phyloP scores from a whole-genome alignment of 2,113 vertebrate genomes.

The Baryphthengus martii region DNA sequence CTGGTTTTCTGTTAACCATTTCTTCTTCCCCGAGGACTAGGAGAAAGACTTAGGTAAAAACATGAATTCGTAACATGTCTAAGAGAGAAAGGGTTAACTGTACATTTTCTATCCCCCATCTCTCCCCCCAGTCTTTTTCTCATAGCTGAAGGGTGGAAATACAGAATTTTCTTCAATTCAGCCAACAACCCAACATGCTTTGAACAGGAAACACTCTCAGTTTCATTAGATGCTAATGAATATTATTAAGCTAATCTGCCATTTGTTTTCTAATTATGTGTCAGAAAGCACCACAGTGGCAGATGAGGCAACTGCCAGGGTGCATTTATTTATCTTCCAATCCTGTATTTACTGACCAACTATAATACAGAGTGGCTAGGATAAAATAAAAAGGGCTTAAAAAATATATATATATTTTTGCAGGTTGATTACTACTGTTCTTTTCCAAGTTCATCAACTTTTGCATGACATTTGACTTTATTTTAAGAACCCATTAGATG shows the following conservation, averaged over 20 bases:
- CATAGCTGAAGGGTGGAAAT: conserved; percentile 54
- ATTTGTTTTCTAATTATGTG: conserved; percentile 83
- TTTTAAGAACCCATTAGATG: not conserved
- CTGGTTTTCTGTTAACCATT: conserved; percentile 72
- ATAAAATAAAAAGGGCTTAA: conserved; percentile 40
- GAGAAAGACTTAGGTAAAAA: not conserved
- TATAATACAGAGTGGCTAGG: conserved; percentile 52
- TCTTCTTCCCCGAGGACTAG: conserved; percentile 15
- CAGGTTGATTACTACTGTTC: not conserved
- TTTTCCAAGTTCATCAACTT: conserved; percentile 4
- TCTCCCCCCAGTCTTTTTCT: not conserved
- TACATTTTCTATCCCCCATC: not conserved
- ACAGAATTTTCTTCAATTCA: conserved; percentile 73
- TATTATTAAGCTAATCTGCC: conserved; percentile 84
- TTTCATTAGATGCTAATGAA: conserved; percentile 81
- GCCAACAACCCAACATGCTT: conserved; percentile 67
- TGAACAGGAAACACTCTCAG: conserved; percentile 70
- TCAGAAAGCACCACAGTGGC: conserved; percentile 70
- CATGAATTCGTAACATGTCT: not conserved
- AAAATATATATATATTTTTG: too few species aligned
- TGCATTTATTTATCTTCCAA: conserved; percentile 61
- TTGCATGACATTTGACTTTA: not conserved
- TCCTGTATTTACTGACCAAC: conserved; percentile 19
- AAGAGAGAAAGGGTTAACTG: conserved; percentile 23
- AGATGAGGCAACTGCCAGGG: conserved; percentile 70